These are phyloP conservation scores for Dynastes grantii DNA, from an alignment of 2,888 invertebrate genomes.

Conservation along the genomic window DNA sequence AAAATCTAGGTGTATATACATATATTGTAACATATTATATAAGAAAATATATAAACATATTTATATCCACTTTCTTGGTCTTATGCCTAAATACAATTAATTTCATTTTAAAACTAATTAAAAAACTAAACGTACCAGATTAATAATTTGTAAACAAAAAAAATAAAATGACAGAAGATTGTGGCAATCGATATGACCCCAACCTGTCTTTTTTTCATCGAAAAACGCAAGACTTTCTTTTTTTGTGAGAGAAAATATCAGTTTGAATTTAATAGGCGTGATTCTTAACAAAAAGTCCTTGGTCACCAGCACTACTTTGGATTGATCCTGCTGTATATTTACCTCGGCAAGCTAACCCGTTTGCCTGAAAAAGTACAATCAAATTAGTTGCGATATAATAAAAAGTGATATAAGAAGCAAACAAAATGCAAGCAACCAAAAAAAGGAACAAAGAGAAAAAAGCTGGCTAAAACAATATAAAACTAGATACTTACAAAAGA, in stretches of 20 bases:
- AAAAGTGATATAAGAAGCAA: not conserved
- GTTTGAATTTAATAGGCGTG: slow-evolving; percentile 88
- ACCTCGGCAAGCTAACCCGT: slow-evolving; percentile 92
- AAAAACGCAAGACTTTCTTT: slow-evolving; percentile 2
- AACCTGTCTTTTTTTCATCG: not conserved
- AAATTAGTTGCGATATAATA: slow-evolving; percentile 11
- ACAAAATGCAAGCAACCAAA: not conserved
- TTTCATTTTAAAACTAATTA: slow-evolving; percentile 14
- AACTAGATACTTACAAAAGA: too few species aligned
- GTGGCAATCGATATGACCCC: not conserved
- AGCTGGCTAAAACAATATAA: not conserved
- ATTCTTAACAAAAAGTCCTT: slow-evolving; percentile 94
- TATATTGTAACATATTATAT: not conserved
- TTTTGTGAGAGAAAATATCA: not conserved
- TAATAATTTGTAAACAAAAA: slow-evolving; percentile 3
- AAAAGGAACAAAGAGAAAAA: not conserved
- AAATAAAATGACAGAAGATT: slow-evolving; percentile 14
- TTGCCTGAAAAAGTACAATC: slow-evolving; percentile 78
- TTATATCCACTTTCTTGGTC: slow-evolving; percentile 18
- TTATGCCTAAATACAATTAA: slow-evolving; percentile 32
- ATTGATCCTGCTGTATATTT: slow-evolving; percentile 93
- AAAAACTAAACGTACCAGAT: not conserved
- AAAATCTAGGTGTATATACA: slow-evolving; percentile 11
- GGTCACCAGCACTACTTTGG: slow-evolving; percentile 88
- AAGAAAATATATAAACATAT: slow-evolving; percentile 4